These are phyloP conservation scores for Leistus spinibarbis DNA, from an alignment of 2,888 invertebrate species.

Conservation along the genomic window DNA sequence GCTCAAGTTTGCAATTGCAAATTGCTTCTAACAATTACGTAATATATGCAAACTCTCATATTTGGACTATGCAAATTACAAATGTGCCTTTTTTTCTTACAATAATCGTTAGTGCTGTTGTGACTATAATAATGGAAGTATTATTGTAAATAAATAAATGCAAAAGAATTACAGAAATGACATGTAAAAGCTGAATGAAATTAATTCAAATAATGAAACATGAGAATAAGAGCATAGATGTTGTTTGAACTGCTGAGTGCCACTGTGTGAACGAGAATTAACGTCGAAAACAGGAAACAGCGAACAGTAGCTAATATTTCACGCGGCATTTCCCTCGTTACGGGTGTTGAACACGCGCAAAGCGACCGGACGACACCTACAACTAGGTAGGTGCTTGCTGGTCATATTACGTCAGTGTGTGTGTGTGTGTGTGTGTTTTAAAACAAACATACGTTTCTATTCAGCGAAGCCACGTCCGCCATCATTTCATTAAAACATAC, in stretches of 20 bases:
- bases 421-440: not conserved
- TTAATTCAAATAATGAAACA: not conserved
- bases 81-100: no score
- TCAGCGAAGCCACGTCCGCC: not conserved
- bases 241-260: not conserved
- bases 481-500: not conserved
- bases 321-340: slow-evolving; percentile 13
- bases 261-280: not conserved
- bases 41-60: no score
- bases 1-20: no score
- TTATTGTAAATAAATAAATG: no score
- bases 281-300: not conserved
- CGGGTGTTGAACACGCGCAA: slow-evolving; percentile 2
- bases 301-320: slow-evolving; percentile 11
- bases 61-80: no score
- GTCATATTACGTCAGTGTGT: not conserved
- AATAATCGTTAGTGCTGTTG: no score
- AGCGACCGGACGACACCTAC: slow-evolving; percentile 11
- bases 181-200: not conserved
- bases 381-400: not conserved
- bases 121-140: no score
- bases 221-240: not conserved
- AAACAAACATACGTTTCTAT: not conserved
- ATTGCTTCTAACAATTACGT: no score
- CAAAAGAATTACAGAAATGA: no score